phyloP scores from a whole-genome alignment of 2,113 vertebrate species.

The Psettodes erumei region DNA sequence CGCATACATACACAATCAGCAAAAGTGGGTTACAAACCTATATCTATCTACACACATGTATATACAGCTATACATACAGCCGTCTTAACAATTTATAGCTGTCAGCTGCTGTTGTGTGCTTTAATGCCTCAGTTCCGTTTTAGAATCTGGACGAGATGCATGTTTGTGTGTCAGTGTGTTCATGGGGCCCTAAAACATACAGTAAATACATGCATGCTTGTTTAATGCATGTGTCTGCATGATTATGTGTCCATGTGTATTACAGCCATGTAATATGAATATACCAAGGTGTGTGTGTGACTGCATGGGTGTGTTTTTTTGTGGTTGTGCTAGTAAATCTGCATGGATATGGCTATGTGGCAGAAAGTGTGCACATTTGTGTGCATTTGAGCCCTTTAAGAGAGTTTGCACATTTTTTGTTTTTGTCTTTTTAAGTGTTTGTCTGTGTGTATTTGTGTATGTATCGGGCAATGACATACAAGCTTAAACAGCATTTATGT shows the following conservation, averaged over 20 bases:
- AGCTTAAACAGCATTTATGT: slow-evolving; percentile 23
- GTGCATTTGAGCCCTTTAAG: not conserved
- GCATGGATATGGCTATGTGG: not conserved
- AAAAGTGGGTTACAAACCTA: slow-evolving; percentile 1
- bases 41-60: not conserved
- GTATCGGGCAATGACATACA: not conserved
- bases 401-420: too few species aligned
- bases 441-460: not conserved
- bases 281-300: not conserved
- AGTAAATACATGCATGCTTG: not conserved
- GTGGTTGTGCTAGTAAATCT: not conserved
- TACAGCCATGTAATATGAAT: not conserved
- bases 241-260: not conserved
- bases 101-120: slow-evolving; percentile 1
- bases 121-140: slow-evolving; percentile 19
- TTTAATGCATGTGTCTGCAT: not conserved
- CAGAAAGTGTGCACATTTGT: slow-evolving; percentile 1
- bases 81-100: not conserved
- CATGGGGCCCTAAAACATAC: not conserved
- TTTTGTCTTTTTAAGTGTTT: slow-evolving; percentile 10
- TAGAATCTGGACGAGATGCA: not conserved
- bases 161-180: not conserved
- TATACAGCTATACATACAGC: not conserved
- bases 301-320: not conserved
- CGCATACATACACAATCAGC: not conserved